Evolutionary conservation across 2,888 invertebrate genomes (phyloP).

Genomic region (Euspilapteryx auroguttella): DNA sequence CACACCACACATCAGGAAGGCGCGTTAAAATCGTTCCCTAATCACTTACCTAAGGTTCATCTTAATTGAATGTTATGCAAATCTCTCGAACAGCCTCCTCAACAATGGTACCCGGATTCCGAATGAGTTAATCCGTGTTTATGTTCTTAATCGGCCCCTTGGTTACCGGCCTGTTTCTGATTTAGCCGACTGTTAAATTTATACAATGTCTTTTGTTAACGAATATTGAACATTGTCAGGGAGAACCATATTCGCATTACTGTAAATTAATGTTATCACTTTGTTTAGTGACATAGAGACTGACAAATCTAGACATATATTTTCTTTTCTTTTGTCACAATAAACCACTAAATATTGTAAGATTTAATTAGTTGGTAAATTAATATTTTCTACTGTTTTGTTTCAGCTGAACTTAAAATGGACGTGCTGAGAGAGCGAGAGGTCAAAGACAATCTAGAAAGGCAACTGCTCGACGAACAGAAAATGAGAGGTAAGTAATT

Average conservation of each 20-base stretch:
- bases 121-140: slow-evolving; percentile 61
- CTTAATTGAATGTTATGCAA: slow-evolving; percentile 62
- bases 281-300: too few species aligned
- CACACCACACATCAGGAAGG: too few species aligned
- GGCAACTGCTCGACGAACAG: slow-evolving; percentile 91
- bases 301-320: too few species aligned
- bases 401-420: slow-evolving; percentile 94
- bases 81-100: slow-evolving; percentile 57
- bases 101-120: slow-evolving; percentile 56
- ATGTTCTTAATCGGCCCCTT: slow-evolving; percentile 57
- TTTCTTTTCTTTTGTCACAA: too few species aligned
- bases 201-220: slow-evolving; percentile 52
- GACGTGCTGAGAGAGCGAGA: slow-evolving; percentile 91
- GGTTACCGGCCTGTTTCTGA: slow-evolving; percentile 48
- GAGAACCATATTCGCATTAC: too few species aligned
- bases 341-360: too few species aligned
- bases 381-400: slow-evolving; percentile 18
- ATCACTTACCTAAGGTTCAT: slow-evolving; percentile 51
- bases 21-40: too few species aligned
- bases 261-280: too few species aligned
- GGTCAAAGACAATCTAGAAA: slow-evolving; percentile 90
- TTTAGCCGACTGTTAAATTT: slow-evolving; percentile 49
- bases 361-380: too few species aligned
- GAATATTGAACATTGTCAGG: too few species aligned
- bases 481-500: slow-evolving; percentile 88